Evolutionary conservation across 1,140 invertebrate species (phyloP).

Genomic region (Ganaspis sp.): DNA sequence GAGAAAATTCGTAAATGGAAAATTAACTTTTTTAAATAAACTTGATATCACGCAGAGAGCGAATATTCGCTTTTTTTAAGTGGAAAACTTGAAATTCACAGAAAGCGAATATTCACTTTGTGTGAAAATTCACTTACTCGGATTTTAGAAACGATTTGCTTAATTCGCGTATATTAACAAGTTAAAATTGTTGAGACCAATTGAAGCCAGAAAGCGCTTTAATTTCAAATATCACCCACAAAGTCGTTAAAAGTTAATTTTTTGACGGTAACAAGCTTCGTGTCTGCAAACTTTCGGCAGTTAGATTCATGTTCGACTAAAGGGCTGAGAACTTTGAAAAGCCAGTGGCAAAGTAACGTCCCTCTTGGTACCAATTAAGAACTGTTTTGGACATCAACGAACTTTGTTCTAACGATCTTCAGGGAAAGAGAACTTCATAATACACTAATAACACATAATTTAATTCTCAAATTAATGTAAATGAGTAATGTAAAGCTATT

Average conservation of each 20-base stretch:
- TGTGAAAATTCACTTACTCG: too few relatives aligned
- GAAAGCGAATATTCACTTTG: too few relatives aligned
- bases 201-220: neutral
- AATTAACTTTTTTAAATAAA: too few relatives aligned
- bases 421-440: neutral
- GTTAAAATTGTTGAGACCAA: neutral
- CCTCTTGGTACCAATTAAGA: conserved; percentile 9
- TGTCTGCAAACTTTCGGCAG: neutral
- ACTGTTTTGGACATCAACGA: conserved; percentile 8
- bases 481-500: too few relatives aligned
- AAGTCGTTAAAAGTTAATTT: conserved; percentile 2
- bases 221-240: neutral
- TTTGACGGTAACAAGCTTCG: neutral
- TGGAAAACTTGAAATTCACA: too few relatives aligned
- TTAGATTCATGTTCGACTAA: conserved; percentile 10
- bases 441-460: neutral
- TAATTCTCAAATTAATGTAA: neutral
- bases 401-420: conserved; percentile 5
- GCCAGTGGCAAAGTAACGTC: conserved; percentile 12
- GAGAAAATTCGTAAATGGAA: too few relatives aligned
- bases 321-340: conserved; percentile 9
- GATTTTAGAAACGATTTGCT: too few relatives aligned
- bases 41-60: too few relatives aligned
- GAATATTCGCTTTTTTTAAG: too few relatives aligned
- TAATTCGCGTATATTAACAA: neutral